Base-by-base conservation (phyloP, 2,113 vertebrate species). In the Hemicordylus capensis region DNA sequence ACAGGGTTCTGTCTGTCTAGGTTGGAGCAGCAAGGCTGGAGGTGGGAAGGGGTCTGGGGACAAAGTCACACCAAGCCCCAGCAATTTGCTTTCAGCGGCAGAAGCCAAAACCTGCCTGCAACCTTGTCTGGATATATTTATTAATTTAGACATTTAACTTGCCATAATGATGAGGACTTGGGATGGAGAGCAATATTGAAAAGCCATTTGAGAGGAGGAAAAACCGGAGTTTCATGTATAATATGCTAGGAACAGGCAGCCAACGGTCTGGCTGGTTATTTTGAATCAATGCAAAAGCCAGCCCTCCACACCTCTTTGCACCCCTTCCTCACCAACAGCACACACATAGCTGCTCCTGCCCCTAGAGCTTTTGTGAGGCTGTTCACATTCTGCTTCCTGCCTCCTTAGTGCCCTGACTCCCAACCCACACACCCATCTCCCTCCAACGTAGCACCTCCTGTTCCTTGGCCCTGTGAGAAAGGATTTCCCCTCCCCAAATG, bases 231-330 rank as follows among this genome's bases (percentile, higher is more conserved):
- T 73, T 63, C 31, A 73, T 48, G 44, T 44, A 37, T 59, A 59
- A 61, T 72, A 73, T 61, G 15, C 31, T 80, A 11, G 9, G 11
- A 39, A 73, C 24, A 4, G 11, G 34, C 31, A 63, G 81, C 44
- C 58, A 73, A 51, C 70, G 48, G 37, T 48, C 56, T 63, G 84
- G 67, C 67, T 48, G 56, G 24, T 72, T 61, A 73, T 79, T 79
- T 19, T 48, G 76, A 72, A 79, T 70, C 66, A 61, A 80, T 73
- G 84, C 37, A 56, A 80, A 85, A 73, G 59, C 76, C 77, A 66
- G 56, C 39, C 56, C 46, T 46, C 67, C 42, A 72, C 84, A 85
- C 34, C 66, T 80, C 76, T 85, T 59, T 39, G 59, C 5, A 26
- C 44, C 15, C 46, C 42, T 58, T 70, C 56, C n/a, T 46, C 15